Conservation (phyloP, 2,113 vertebrate species). For the Pelecanus crispus region DNA sequence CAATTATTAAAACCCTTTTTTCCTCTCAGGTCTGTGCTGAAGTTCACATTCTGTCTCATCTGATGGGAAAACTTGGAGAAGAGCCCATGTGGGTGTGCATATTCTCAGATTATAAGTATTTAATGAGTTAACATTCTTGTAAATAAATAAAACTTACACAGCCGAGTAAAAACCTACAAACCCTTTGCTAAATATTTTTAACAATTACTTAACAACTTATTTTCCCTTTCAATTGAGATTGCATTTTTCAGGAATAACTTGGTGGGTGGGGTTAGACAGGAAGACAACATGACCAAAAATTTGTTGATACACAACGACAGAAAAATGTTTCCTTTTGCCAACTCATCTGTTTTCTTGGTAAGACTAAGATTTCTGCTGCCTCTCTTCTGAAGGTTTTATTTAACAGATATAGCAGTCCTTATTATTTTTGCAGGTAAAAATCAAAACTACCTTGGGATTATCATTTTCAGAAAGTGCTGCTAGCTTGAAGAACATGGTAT, state of each 20-base stretch:
- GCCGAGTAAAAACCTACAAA: neutral
- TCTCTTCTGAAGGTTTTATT: neutral
- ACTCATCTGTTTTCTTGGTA: slow-evolving; percentile 13
- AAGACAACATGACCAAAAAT: neutral
- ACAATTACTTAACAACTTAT: neutral
- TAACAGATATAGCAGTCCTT: neutral
- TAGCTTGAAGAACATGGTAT: neutral
- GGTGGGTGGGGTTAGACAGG: neutral
- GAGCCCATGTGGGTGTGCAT: neutral
- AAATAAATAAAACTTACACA: neutral
- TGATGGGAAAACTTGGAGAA: neutral
- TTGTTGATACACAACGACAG: neutral
- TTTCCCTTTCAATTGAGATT: neutral
- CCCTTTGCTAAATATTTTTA: neutral
- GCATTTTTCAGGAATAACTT: slow-evolving; percentile 14
- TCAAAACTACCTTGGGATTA: neutral
- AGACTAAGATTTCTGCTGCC: neutral
- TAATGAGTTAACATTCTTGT: neutral
- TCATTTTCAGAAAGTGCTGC: neutral
- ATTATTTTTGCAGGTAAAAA: neutral
- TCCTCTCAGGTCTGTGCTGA: neutral
- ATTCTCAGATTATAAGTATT: neutral
- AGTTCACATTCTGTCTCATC: neutral
- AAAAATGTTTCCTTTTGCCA: slow-evolving; percentile 25
- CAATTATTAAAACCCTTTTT: neutral